Evolutionary conservation across 2,113 vertebrate species (phyloP), one percentile per base, ranked within the genome.

Genomic region (Ptilorrhoa leucosticta): DNA sequence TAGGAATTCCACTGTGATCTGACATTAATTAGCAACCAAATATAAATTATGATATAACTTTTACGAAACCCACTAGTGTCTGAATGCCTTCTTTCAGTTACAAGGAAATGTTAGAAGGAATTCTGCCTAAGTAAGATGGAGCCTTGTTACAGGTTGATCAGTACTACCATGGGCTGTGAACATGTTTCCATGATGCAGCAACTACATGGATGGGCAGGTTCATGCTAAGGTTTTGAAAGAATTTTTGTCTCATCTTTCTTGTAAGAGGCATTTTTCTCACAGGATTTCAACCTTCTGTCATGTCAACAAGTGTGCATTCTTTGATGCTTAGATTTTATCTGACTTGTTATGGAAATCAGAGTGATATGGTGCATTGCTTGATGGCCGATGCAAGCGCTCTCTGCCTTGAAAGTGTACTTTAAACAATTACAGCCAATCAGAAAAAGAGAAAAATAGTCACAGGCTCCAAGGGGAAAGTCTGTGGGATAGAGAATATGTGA

Each of bases 11-110:
- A 95, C 92, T 95, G 96, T 90, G 97, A 93, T 94, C 91, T 96
- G 96, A 95, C 96, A 96, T 96, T 97, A 97, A 97, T 97, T 96
- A 97, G 92, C 91, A 92, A 53, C 80, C 92, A 93, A 84, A 97
- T 98, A 92, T 87, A 94, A 96, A 97, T 89, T 93, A 85, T 73
- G 53, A 85, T 83, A 93, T 96, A 97, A 94, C 80, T 94, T 95
- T 83, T 61, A 83, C 70, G 61, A 94, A 87, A 37, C 37, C 56
- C 93, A 71, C 89, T 75, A 87, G 84, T 86, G 57, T 56, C 93
- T 96, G 89, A 83, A 71, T 96, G 93, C 83, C 69, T 93, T 92
- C 72, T 95, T 91, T 93, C 84, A 53, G 50, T 63, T 71, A 77
- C 70, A 89, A n/a, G 88, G 86, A 76, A 86, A 84, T 53, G 64